Percentiles rank a stretch among this genome's conserved stretches.
Evolutionary conservation across 2,113 vertebrate genomes (phyloP).

Genomic region (Vulpes ferrilata): DNA sequence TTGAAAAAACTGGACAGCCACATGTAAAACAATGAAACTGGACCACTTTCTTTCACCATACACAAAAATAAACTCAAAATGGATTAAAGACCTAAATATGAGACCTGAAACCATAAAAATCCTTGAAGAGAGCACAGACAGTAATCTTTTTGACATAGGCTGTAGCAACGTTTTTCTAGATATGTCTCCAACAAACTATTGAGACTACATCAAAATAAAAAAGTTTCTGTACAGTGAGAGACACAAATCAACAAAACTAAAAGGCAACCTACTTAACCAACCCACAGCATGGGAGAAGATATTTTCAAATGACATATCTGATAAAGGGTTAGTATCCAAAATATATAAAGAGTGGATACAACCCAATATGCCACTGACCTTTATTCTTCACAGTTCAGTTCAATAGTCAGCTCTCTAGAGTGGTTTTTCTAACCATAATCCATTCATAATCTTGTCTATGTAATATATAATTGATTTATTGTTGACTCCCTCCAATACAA

Average conservation of each 20-base stretch:
- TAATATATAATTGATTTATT: neutral
- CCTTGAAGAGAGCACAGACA: neutral
- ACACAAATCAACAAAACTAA: neutral
- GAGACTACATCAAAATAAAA: neutral
- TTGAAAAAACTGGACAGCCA: neutral
- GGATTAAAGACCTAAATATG: neutral
- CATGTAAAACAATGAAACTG: neutral
- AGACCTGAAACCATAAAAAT: neutral
- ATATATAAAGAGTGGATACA: neutral
- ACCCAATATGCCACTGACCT: neutral
- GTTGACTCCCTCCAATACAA: neutral
- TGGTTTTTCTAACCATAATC: neutral
- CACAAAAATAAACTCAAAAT: neutral
- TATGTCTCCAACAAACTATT: neutral
- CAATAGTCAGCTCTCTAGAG: neutral
- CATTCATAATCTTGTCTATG: neutral
- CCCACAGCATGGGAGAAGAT: neutral
- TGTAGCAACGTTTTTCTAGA: neutral
- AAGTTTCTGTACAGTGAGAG: neutral
- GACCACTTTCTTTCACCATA: neutral
- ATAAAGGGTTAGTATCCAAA: neutral
- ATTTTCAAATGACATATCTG: neutral
- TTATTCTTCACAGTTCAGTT: neutral
- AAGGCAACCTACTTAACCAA: neutral
- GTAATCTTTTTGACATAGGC: neutral